Conservation (phyloP, 2,797 vertebrate genomes). For the Pristis pectinata region DNA sequence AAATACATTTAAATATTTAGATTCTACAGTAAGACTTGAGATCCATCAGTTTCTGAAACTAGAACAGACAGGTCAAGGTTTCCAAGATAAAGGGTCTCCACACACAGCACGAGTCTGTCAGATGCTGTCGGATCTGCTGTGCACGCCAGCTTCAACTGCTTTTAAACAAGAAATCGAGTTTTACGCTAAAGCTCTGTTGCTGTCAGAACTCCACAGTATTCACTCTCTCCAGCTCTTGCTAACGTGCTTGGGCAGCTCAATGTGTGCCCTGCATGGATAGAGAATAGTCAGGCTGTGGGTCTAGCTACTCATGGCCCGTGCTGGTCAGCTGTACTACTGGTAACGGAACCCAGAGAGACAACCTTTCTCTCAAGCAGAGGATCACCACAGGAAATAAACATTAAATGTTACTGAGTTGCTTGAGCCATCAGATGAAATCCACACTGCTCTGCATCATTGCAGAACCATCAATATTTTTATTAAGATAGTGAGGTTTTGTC, state of each 20-base stretch:
- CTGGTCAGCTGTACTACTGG: not conserved
- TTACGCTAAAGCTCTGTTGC: not conserved
- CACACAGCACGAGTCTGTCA: not conserved
- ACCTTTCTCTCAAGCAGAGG: not conserved
- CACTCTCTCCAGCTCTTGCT: not conserved
- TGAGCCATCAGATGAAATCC: too few relatives aligned
- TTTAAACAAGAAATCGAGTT: not conserved
- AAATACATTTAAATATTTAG: not conserved
- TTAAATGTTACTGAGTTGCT: not conserved
- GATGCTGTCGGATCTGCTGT: not conserved
- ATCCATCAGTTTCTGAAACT: not conserved
- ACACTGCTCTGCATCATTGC: not conserved
- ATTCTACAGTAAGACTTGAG: not conserved
- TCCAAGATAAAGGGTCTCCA: not conserved
- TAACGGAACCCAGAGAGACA: not conserved
- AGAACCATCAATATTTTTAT: not conserved
- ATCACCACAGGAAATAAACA: not conserved
- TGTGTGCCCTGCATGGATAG: not conserved
- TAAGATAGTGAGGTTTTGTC: not conserved
- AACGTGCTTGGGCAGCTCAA: not conserved
- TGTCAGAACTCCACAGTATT: not conserved
- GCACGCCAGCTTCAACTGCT: not conserved
- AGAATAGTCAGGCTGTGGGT: not conserved
- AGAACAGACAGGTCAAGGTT: conserved; percentile 4
- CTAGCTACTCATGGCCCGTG: not conserved